Percentiles rank a stretch among this genome's conserved stretches.
phyloP scores from a whole-genome alignment of 2,797 vertebrate genomes.

The Pangasius larnaudii region DNA sequence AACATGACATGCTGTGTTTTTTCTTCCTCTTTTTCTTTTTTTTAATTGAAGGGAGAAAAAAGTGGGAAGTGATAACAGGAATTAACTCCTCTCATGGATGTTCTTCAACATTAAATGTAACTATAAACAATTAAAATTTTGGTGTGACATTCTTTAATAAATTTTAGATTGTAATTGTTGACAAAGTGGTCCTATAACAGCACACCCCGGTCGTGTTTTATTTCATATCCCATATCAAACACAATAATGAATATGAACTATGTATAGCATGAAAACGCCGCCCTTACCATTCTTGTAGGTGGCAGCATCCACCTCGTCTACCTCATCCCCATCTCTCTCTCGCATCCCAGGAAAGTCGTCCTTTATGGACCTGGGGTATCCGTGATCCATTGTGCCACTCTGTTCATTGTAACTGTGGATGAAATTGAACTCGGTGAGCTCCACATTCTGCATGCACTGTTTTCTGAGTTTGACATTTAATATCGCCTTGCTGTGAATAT shows the following conservation, averaged over 20 bases:
- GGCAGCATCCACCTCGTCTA: slow-evolving; percentile 87
- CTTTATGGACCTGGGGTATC: slow-evolving; percentile 83
- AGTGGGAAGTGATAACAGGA: background rate
- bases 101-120: background rate
- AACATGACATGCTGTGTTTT: background rate
- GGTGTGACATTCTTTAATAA: background rate
- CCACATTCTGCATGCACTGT: background rate
- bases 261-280: background rate
- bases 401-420: slow-evolving; percentile 85
- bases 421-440: slow-evolving; percentile 36
- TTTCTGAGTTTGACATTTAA: background rate
- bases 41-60: background rate
- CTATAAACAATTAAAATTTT: background rate
- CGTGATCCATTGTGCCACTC: slow-evolving; percentile 79
- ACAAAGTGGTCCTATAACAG: background rate
- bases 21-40: background rate
- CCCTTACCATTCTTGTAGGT: slow-evolving; percentile 83
- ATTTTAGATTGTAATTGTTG: background rate
- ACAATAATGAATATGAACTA: background rate
- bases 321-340: slow-evolving; percentile 45
- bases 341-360: slow-evolving; percentile 87
- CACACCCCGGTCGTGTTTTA: background rate
- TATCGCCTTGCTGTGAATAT: background rate
- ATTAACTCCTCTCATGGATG: background rate
- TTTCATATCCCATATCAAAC: too few relatives aligned